A percentile compares a stretch with the other conserved stretches of the same genome.
phyloP scores from a whole-genome alignment of 2,113 vertebrate genomes.

The Nesogale talazaci region DNA sequence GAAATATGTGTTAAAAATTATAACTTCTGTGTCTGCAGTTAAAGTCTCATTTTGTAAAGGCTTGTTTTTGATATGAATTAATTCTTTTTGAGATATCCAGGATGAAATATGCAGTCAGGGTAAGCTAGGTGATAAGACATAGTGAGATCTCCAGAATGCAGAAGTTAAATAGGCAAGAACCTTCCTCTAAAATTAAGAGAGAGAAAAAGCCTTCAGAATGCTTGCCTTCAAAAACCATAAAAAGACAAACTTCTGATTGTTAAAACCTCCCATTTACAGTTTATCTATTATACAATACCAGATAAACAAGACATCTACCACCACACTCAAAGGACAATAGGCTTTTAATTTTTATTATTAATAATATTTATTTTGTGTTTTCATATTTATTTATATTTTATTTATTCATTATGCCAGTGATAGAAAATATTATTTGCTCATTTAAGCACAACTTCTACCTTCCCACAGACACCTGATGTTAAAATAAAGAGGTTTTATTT shows the following conservation, averaged over 20 bases:
- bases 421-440: not conserved
- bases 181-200: too few species aligned
- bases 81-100: too few species aligned
- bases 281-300: not conserved
- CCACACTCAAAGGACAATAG: not conserved
- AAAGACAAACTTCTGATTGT: not conserved
- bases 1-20: too few species aligned
- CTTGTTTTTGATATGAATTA: too few species aligned
- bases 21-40: too few species aligned
- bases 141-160: too few species aligned
- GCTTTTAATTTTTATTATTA: not conserved
- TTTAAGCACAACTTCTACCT: constrained; percentile 9
- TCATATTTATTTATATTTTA: not conserved
- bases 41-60: too few species aligned
- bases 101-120: too few species aligned
- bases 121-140: too few species aligned
- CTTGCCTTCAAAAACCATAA: not conserved
- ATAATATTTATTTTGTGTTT: not conserved
- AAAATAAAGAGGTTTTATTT: constrained; percentile 49
- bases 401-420: too few species aligned
- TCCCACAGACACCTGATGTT: constrained; percentile 5
- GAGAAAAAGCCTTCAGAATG: too few species aligned
- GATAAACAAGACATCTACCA: not conserved
- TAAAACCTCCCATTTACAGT: not conserved
- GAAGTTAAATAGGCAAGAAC: too few species aligned